Evolutionary conservation across 2,113 vertebrate genomes (phyloP).

Genomic region (Murina feae): DNA sequence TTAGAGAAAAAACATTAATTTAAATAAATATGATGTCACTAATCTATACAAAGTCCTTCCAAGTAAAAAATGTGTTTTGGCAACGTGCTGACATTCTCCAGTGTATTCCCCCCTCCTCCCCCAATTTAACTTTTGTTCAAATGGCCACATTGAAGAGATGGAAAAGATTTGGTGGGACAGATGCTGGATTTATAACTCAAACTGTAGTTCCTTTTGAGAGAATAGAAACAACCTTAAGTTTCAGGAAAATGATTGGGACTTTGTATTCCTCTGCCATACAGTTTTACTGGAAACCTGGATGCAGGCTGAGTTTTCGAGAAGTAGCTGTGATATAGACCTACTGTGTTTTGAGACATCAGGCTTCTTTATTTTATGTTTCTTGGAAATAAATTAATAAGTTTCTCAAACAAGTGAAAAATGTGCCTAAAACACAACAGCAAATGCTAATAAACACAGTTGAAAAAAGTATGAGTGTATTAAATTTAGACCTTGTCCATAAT

Average conservation of each 20-base stretch:
- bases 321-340: not conserved
- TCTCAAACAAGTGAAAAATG: not conserved
- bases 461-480: not conserved
- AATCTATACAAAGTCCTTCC: not conserved
- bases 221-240: not conserved
- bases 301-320: not conserved
- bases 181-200: not conserved
- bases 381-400: not conserved
- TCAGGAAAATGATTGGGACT: not conserved
- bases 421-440: not conserved
- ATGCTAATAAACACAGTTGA: not conserved
- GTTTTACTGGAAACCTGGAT: not conserved
- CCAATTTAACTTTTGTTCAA: not conserved
- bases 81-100: not conserved
- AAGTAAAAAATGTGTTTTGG: conserved; percentile 11
- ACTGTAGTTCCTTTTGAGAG: not conserved
- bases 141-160: not conserved
- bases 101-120: not conserved
- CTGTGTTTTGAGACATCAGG: not conserved
- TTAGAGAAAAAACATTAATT: not conserved
- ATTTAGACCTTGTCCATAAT: not conserved
- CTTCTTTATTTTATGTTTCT: not conserved
- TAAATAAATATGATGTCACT: not conserved
- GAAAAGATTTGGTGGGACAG: not conserved
- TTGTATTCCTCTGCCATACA: not conserved